Evolutionary conservation across 2,113 vertebrate genomes (phyloP).

Genomic region (Gasterosteus nipponicus): DNA sequence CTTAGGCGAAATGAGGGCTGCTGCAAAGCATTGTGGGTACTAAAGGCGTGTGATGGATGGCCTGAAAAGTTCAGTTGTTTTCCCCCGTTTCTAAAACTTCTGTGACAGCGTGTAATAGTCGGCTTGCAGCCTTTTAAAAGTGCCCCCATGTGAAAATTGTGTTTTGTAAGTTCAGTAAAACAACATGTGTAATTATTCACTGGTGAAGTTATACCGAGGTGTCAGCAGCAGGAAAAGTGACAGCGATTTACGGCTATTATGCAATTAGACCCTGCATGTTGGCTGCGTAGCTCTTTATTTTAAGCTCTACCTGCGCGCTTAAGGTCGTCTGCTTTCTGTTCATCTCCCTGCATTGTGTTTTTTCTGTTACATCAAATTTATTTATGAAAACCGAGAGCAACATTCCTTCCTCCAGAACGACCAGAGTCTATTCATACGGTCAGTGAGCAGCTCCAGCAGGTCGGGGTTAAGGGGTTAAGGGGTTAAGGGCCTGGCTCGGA

Average conservation of each 20-base stretch:
- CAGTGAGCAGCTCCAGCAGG: constrained; percentile 1
- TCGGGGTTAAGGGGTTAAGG: not conserved
- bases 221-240: constrained; percentile 36
- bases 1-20: constrained; percentile 39
- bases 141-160: constrained; percentile 5
- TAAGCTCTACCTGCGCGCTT: constrained; percentile 32
- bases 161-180: constrained; percentile 27
- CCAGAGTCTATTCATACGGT: not conserved
- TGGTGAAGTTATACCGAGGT: constrained; percentile 11
- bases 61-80: constrained; percentile 39
- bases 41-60: constrained; percentile 60
- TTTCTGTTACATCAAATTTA: constrained; percentile 16
- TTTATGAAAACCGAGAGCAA: not conserved
- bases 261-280: constrained; percentile 52
- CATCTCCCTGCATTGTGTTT: constrained; percentile 18
- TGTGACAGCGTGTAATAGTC: constrained; percentile 26
- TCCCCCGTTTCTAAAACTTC: constrained; percentile 43
- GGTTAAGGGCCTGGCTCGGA: not conserved
- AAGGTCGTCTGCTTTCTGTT: constrained; percentile 38
- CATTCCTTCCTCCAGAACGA: not conserved
- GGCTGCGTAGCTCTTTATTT: constrained; percentile 50
- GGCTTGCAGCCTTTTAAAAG: not conserved
- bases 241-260: constrained; percentile 51
- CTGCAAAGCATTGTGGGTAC: constrained; percentile 50
- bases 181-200: constrained; percentile 34